These are phyloP conservation scores for Melanotus villosus DNA, from an alignment of 2,888 invertebrate species.

Conservation along the genomic window DNA sequence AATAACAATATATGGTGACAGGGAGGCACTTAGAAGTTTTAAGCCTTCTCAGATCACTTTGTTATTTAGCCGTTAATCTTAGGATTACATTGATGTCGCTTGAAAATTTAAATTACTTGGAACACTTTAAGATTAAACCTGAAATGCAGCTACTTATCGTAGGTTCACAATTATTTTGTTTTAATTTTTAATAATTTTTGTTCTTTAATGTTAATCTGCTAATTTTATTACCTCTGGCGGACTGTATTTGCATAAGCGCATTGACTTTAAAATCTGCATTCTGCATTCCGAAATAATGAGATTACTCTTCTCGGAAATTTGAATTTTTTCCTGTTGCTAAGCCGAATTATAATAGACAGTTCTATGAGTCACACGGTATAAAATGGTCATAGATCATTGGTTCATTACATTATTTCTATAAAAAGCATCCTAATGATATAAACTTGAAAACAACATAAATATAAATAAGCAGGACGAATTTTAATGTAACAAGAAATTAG, in stretches of 20 bases:
- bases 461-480: too few relatives aligned
- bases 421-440: too few relatives aligned
- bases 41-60: slow-evolving; percentile 38
- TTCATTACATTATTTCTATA: too few relatives aligned
- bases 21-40: slow-evolving; percentile 37
- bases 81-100: slow-evolving; percentile 40
- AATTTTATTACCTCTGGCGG: slow-evolving; percentile 10
- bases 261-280: not conserved
- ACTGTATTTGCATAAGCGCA: slow-evolving; percentile 16
- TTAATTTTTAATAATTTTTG: slow-evolving; percentile 34
- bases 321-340: not conserved
- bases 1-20: slow-evolving; percentile 47
- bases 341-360: not conserved
- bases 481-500: too few relatives aligned
- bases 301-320: not conserved
- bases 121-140: slow-evolving; percentile 36
- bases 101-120: slow-evolving; percentile 42
- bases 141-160: slow-evolving; percentile 34
- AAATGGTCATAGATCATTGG: too few relatives aligned
- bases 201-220: slow-evolving; percentile 26
- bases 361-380: too few relatives aligned
- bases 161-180: slow-evolving; percentile 26
- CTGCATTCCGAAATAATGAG: not conserved
- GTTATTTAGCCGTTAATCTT: slow-evolving; percentile 41
- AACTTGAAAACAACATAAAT: too few relatives aligned